A percentile compares a stretch with the other conserved stretches of the same genome.
These are phyloP conservation scores for Brevimyrus niger DNA, from an alignment of 2,113 vertebrate species.

Conservation along the genomic window DNA sequence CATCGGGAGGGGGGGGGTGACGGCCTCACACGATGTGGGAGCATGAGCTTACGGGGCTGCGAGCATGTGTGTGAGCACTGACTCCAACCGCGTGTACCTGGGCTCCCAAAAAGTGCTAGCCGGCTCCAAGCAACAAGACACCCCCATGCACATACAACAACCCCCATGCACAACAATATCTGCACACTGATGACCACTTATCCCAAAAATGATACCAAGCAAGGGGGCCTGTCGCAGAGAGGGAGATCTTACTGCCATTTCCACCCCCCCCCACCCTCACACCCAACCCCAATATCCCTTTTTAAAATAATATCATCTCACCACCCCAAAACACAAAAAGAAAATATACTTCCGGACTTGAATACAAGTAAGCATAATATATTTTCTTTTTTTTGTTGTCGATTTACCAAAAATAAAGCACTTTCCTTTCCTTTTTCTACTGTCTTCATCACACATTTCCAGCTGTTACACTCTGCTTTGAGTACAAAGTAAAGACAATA, in stretches of 20 bases:
- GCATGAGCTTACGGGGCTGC: not conserved
- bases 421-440: conserved; percentile 62
- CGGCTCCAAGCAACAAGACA: not conserved
- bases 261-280: not conserved
- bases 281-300: conserved; percentile 15
- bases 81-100: not conserved
- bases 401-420: conserved; percentile 92
- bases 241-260: not conserved
- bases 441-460: conserved; percentile 57
- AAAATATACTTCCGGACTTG: conserved; percentile 71
- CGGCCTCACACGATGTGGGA: not conserved
- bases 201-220: not conserved
- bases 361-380: conserved; percentile 81
- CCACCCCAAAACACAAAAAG: conserved; percentile 68
- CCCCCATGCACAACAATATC: not conserved
- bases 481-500: conserved; percentile 69
- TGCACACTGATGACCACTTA: not conserved
- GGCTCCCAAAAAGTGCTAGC: not conserved
- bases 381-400: conserved; percentile 39
- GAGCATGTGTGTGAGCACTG: not conserved
- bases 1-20: conserved; percentile 22
- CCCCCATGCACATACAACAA: not conserved
- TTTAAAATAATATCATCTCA: conserved; percentile 77
- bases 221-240: not conserved
- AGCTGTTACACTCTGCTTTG: conserved; percentile 66